phyloP scores from a whole-genome alignment of 2,888 invertebrate genomes.

The Endomychus coccineus region DNA sequence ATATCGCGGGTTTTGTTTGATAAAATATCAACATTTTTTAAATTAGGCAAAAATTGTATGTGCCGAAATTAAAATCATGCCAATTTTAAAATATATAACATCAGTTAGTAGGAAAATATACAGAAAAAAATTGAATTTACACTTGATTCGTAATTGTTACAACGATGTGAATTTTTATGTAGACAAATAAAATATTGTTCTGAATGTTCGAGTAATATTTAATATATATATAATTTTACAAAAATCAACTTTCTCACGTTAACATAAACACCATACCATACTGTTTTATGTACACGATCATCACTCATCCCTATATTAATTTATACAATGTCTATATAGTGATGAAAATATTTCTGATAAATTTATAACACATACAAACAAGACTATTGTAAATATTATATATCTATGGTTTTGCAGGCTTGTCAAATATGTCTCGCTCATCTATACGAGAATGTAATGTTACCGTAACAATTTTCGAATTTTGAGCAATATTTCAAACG shows the following conservation, averaged over 20 bases:
- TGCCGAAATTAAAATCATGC: too few species aligned
- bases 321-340: conserved; percentile 32
- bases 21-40: not conserved
- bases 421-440: conserved; percentile 2
- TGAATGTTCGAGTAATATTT: too few species aligned
- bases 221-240: conserved; percentile 7
- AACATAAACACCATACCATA: conserved; percentile 31
- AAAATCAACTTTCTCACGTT: conserved; percentile 16
- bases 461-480: too few species aligned
- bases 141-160: too few species aligned
- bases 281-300: conserved; percentile 33
- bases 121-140: too few species aligned
- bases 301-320: conserved; percentile 25
- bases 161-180: conserved; percentile 32
- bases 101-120: too few species aligned
- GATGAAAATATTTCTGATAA: conserved; percentile 44
- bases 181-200: conserved; percentile 10
- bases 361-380: conserved; percentile 39
- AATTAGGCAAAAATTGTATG: conserved; percentile 32
- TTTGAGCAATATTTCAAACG: too few species aligned
- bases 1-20: too few species aligned
- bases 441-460: conserved; percentile 2
- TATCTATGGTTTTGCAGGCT: conserved; percentile 18
- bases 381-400: conserved; percentile 33
- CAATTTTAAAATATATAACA: too few species aligned